These are phyloP conservation scores for Falco novaeseelandiae DNA, from an alignment of 2,797 vertebrate genomes.

Conservation along the genomic window DNA sequence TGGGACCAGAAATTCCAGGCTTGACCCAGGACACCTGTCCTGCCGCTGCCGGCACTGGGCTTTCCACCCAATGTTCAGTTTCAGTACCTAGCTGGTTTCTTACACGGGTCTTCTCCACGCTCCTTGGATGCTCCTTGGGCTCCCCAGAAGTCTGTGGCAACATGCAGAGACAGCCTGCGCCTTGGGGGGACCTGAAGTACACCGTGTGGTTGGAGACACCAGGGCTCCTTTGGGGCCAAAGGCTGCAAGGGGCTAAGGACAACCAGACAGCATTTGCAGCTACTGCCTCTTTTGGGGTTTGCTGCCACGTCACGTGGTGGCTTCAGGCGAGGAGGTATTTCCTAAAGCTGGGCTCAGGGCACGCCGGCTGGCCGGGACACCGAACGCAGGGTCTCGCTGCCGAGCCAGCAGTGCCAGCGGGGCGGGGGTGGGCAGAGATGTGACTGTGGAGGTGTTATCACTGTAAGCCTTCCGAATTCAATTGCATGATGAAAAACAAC, in stretches of 20 bases:
- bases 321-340: neutral
- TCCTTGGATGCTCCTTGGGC: neutral
- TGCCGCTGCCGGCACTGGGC: neutral
- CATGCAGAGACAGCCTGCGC: neutral
- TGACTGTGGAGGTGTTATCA: neutral
- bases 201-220: neutral
- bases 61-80: neutral
- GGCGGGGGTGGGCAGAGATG: neutral
- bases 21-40: neutral
- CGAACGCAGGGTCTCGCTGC: neutral
- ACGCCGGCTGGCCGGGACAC: neutral
- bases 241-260: neutral
- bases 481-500: neutral
- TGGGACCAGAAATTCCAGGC: neutral
- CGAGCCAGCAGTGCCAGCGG: neutral
- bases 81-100: neutral
- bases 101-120: accelerated
- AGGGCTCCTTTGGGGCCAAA: neutral
- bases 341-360: neutral
- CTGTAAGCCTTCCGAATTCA: neutral
- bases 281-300: neutral
- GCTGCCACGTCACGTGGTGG: neutral
- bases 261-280: neutral
- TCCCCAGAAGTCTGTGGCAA: neutral
- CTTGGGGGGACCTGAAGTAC: accelerated